Evolutionary conservation across 2,797 vertebrate species (phyloP).

Genomic region (Graptemys geographica): DNA sequence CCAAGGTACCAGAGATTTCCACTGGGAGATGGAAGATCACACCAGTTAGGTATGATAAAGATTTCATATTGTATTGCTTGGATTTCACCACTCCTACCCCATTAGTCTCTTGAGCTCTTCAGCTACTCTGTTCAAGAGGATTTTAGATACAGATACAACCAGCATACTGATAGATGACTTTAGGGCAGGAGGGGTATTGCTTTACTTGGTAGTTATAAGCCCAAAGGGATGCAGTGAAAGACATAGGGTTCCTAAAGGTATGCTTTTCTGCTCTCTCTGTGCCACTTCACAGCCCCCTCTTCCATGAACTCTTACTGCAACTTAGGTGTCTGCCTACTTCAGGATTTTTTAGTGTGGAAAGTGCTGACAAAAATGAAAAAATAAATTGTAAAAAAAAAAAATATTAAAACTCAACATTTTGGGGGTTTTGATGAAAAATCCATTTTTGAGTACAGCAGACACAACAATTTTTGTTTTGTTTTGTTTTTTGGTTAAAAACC

Average conservation of each 20-base stretch:
- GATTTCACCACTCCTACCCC: neutral
- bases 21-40: constrained; percentile 91
- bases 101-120: neutral
- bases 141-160: neutral
- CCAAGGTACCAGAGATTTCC: constrained; percentile 97
- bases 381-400: neutral
- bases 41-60: constrained; percentile 87
- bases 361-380: neutral
- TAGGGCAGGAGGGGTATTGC: neutral
- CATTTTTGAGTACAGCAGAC: neutral
- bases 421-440: neutral
- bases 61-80: neutral
- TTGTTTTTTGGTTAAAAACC: neutral
- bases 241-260: neutral
- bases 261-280: neutral
- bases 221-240: no score
- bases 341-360: neutral
- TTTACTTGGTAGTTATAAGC: neutral
- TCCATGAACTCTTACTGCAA: neutral
- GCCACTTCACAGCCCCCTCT: neutral
- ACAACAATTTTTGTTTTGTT: neutral
- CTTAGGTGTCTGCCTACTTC: neutral
- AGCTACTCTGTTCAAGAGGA: neutral
- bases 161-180: neutral
- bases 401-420: neutral